Conservation (phyloP, 2,797 vertebrate genomes). For the Arnoldichthys spilopterus region DNA sequence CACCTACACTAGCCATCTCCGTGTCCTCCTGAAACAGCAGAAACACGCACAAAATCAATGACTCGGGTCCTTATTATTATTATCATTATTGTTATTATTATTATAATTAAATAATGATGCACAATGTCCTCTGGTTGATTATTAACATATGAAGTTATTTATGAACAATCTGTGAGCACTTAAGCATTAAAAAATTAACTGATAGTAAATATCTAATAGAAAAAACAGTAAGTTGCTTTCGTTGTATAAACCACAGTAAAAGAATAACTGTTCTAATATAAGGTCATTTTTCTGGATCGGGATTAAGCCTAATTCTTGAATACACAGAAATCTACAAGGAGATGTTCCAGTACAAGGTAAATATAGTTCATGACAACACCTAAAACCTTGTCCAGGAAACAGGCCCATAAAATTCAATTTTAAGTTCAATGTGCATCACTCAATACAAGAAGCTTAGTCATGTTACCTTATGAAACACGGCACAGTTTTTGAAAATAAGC, state of each 20-base stretch:
- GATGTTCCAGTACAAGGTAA: no score
- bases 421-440: not conserved
- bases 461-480: constrained; percentile 93
- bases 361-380: no score
- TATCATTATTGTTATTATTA: not conserved
- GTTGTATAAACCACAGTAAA: not conserved
- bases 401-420: no score
- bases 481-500: constrained; percentile 97
- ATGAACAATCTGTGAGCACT: no score
- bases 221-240: not conserved
- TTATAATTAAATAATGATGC: not conserved
- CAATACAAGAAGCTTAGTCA: not conserved
- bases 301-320: no score
- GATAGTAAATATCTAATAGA: not conserved
- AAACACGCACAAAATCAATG: not conserved
- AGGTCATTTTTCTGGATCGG: no score
- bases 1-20: constrained; percentile 91
- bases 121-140: not conserved
- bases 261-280: no score
- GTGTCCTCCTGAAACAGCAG: constrained; percentile 82
- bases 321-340: no score
- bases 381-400: no score
- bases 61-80: not conserved
- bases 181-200: no score
- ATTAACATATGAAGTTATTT: no score